A percentile compares a stretch with the other conserved stretches of the same genome.
Conservation (phyloP, 23 tunicate genomes). For the Halocynthia roretzi region DNA sequence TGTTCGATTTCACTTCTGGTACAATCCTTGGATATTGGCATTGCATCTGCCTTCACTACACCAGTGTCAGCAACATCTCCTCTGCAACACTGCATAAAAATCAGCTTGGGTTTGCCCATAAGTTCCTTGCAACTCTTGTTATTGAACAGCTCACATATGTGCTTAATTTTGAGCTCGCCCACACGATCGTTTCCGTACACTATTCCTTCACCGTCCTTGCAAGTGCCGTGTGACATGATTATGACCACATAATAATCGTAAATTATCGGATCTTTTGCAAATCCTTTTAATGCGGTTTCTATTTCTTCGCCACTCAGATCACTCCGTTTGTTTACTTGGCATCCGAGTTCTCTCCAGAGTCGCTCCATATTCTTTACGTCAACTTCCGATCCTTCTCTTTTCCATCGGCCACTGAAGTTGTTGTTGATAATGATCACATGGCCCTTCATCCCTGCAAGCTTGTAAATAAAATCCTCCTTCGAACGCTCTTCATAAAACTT, state of each 20-base stretch:
- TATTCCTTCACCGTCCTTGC: conserved; percentile 8
- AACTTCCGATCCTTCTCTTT: conserved; percentile 18
- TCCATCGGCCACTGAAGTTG: background rate
- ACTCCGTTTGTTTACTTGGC: background rate
- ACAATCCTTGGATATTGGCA: background rate
- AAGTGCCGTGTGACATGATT: conserved; percentile 39
- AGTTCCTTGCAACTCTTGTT: conserved; percentile 30
- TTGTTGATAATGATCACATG: conserved; percentile 47
- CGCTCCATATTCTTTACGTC: conserved; percentile 21
- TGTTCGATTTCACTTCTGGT: background rate
- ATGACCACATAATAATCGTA: conserved; percentile 28
- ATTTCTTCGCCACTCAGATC: conserved; percentile 18
- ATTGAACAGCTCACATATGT: conserved; percentile 19
- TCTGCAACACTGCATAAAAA: conserved; percentile 57
- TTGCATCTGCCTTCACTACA: background rate
- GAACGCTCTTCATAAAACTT: too few relatives aligned
- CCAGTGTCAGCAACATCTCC: conserved; percentile 17
- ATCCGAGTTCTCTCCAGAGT: conserved; percentile 29
- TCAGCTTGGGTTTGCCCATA: conserved; percentile 33
- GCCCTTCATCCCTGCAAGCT: conserved; percentile 17
- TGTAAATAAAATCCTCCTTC: background rate
- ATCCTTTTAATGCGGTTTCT: conserved; percentile 8
- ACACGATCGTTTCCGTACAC: conserved; percentile 19
- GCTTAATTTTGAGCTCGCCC: conserved; percentile 9
- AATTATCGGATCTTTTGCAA: conserved; percentile 11